Evolutionary conservation across 1,140 invertebrate genomes (phyloP).

Genomic region (Pomacea maculata): DNA sequence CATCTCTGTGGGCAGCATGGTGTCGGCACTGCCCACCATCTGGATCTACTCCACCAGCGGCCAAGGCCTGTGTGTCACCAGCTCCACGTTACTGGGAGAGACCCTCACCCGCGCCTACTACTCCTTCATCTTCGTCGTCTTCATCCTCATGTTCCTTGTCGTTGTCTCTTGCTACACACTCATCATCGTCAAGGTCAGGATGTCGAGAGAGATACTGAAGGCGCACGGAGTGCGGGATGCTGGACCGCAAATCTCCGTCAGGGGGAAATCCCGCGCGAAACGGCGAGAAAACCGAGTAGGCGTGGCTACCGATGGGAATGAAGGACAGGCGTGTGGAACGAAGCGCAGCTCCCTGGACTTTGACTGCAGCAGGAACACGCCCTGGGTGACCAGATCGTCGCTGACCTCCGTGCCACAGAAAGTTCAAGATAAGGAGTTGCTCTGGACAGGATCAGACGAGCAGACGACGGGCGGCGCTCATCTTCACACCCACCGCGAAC

Average conservation of each 20-base stretch:
- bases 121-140: conserved; percentile 11
- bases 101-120: conserved; percentile 3
- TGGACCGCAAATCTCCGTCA: background rate
- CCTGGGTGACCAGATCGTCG: no score
- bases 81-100: background rate
- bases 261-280: no score
- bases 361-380: no score
- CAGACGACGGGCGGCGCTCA: no score
- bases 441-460: no score
- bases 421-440: no score
- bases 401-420: no score
- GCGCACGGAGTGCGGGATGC: background rate
- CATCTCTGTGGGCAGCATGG: conserved; percentile 5
- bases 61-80: background rate
- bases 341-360: no score
- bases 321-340: no score
- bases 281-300: no score
- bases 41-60: background rate
- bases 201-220: conserved; percentile 8
- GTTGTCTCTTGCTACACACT: conserved; percentile 14
- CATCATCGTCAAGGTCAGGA: conserved; percentile 5
- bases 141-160: conserved; percentile 10
- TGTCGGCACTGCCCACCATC: conserved; percentile 3
- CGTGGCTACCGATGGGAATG: no score
- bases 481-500: no score